Conservation (phyloP, 2,113 vertebrate species). For the Pachyramphus minor region DNA sequence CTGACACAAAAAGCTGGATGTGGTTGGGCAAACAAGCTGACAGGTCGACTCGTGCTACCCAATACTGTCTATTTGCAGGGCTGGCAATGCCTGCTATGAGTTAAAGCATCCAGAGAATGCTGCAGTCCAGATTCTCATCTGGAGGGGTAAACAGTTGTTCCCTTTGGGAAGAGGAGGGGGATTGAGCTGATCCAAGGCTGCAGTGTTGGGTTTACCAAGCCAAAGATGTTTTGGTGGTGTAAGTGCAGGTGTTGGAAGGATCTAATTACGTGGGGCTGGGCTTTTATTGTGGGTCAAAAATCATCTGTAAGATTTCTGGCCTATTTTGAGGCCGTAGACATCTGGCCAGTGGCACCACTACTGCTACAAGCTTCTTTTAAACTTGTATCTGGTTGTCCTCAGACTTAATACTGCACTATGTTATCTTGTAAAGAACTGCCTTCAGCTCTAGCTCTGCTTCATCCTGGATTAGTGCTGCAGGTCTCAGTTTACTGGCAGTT, state of each 20-base stretch:
- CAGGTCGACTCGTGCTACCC: background rate
- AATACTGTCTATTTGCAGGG: background rate
- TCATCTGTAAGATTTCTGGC: background rate
- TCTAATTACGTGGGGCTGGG: background rate
- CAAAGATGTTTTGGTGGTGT: background rate
- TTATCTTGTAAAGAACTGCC: background rate
- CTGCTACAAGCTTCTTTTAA: background rate
- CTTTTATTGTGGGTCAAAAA: background rate
- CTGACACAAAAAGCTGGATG: background rate
- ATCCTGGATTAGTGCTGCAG: background rate
- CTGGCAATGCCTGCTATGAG: background rate
- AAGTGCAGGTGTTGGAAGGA: background rate
- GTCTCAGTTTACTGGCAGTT: background rate
- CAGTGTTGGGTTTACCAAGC: background rate
- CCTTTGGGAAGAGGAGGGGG: background rate
- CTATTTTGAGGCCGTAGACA: background rate
- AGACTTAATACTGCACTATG: too few relatives aligned
- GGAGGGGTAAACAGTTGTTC: background rate
- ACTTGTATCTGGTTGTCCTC: background rate
- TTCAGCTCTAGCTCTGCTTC: background rate
- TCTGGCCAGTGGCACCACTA: background rate
- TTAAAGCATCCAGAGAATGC: background rate
- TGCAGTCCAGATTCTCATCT: background rate
- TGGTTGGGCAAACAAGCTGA: fast-evolving
- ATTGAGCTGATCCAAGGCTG: background rate